Conservation (phyloP, 1,140 invertebrate genomes). For the Centruroides vittatus region DNA sequence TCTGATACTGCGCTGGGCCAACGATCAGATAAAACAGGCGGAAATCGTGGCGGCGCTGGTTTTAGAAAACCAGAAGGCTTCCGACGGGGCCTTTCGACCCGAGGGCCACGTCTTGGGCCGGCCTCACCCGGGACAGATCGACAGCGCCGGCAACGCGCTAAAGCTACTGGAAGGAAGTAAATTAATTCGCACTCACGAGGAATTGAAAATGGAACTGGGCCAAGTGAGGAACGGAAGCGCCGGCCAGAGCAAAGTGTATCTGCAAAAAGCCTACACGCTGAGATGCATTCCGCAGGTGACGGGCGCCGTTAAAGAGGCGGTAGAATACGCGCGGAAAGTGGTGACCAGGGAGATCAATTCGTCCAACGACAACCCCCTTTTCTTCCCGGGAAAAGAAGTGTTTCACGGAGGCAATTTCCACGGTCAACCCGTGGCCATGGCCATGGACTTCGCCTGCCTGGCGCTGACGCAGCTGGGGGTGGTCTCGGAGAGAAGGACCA, state of each 20-base stretch:
- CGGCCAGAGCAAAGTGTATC: neutral
- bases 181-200: too few species aligned
- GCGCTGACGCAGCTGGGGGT: neutral
- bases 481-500: neutral
- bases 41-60: too few species aligned
- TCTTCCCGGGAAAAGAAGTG: neutral
- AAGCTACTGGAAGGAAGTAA: too few species aligned
- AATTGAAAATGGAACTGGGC: neutral
- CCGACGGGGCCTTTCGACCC: too few species aligned
- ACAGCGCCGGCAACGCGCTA: too few species aligned
- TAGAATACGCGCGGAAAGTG: neutral
- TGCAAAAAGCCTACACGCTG: neutral
- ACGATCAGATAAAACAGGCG: neutral
- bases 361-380: neutral
- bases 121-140: too few species aligned
- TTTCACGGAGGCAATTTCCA: neutral
- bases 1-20: neutral
- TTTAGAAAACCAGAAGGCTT: too few species aligned
- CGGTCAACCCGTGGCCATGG: neutral
- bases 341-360: neutral
- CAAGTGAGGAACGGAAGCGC: neutral
- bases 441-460: neutral
- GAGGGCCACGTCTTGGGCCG: too few species aligned
- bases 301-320: neutral
- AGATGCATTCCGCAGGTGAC: neutral